Conservation (phyloP, 2,888 invertebrate species). For the Miltochrista miniata region DNA sequence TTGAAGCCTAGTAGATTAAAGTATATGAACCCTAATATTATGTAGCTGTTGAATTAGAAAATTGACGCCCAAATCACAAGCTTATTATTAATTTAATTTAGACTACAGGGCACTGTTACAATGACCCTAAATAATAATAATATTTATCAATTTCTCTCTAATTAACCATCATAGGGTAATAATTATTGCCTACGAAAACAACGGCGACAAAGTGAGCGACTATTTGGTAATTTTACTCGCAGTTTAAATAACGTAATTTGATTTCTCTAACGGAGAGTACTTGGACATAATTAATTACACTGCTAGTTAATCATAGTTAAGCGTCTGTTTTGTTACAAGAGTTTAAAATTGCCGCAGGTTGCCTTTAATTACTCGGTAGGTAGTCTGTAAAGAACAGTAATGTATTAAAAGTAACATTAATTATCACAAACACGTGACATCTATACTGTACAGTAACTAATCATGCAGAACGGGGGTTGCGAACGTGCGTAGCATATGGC, state of each 20-base stretch:
- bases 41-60: too few relatives aligned
- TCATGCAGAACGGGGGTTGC: constrained; percentile 83
- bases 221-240: not conserved
- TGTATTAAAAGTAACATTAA: constrained; percentile 51
- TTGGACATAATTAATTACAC: not conserved
- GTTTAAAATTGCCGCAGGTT: constrained; percentile 1
- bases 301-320: constrained; percentile 1
- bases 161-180: too few relatives aligned
- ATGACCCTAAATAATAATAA: too few relatives aligned
- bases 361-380: constrained; percentile 16
- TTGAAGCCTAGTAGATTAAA: too few relatives aligned
- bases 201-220: too few relatives aligned
- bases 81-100: too few relatives aligned
- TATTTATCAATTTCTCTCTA: too few relatives aligned
- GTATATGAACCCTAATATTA: too few relatives aligned
- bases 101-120: too few relatives aligned
- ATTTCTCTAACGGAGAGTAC: not conserved
- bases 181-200: too few relatives aligned
- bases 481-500: constrained; percentile 75
- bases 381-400: constrained; percentile 24
- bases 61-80: too few relatives aligned
- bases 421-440: constrained; percentile 74
- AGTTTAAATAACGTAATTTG: not conserved
- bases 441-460: constrained; percentile 69
- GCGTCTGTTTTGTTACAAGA: constrained; percentile 4